Evolutionary conservation across 2,797 vertebrate genomes (phyloP), one percentile per base, ranked within the genome.

Genomic region (Thalassophryne amazonica): DNA sequence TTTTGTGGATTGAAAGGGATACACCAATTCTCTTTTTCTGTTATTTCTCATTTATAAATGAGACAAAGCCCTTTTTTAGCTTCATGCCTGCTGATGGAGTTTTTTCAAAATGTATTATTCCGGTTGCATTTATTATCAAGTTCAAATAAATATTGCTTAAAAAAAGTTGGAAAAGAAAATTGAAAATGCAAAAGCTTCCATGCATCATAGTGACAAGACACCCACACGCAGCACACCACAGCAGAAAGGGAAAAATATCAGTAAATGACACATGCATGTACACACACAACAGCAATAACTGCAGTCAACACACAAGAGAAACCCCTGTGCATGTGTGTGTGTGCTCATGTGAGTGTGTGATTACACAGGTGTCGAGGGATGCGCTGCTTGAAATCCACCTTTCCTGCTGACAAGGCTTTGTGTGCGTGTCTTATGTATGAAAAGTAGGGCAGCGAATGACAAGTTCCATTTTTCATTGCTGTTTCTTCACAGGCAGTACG

Each of bases 371-470:
- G 8, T 54, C 6, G 0, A 36, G 14, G 38, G 7, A 47, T 62
- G 22, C 7, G 4, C 5, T 55, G 51, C 40, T 38, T 15, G 27
- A 58, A 59, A 56, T 46, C 2, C 37, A 45, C 39, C 15, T 49
- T 69, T 58, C 25, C 46, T 49, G 50, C 43, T 66, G 70, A 70
- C 39, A 52, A 48, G 39, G 15, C 36, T 67, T 13, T 34, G 25
- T 37, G 56, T 55, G 14, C 24, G 35, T 22, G 25, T 13, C 18
- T 38, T 21, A 13, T 20, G 25, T 6, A 3, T 56, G 31, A 60
- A 73, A 79, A 80, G 49, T 81, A 64, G 72, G 69, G 41, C 71
- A 76, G 50, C 20, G 1, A 69, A 67, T 75, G 74, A 77, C 72
- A 65, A 52, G 61, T 48, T 70, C 43, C 39, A 67, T 66, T 76